Evolutionary conservation across 2,888 invertebrate genomes (phyloP), one percentile per base, ranked within the genome.

Genomic region (Erebia epiphron): DNA sequence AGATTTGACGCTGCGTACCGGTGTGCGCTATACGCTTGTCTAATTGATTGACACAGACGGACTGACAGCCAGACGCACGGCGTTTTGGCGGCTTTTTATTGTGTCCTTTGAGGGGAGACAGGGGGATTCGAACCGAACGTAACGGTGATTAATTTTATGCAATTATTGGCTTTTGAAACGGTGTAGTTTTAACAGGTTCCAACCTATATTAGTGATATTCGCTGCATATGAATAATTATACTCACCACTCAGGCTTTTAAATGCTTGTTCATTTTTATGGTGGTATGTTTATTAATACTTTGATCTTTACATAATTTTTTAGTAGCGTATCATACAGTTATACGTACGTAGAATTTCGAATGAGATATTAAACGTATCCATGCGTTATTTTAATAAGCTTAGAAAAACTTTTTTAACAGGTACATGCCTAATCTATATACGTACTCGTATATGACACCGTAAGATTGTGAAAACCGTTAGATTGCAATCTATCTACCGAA

Each of bases 41-140:
- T 89, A 92, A 92, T 92, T 92, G 92, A 92, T 91, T 92, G 92
- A 91, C 92, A 90, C 83, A 86, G 87, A 86, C 86, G 84, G 83
- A 86, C 86, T 85, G 90, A 87, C 91, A 87, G 85, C 83, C 87
- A 86, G 86, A 85, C 88, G 85, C 85, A 80, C 81, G 75, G 72
- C 76, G 81, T 83, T 85, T 85, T 83, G 83, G 83, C 82, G 79
- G 79, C 81, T 82, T 91, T 91, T 91, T 91, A 90, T 90, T 89
- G 89, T 83, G 79, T 71, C 82, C 82, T 78, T 78, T 78, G 80
- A 80, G 78, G 80, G 80, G 79, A 79, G 78, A 68, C 75, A 71
- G 73, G 75, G 75, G 75, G 75, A 76, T 73, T 64, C 74, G 50
- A 75, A 69, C 71, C 67, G 73, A 72, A 76, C 76, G 74, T 74